These are phyloP conservation scores for Agapornis roseicollis DNA, from an alignment of 2,113 vertebrate genomes.

Conservation along the genomic window DNA sequence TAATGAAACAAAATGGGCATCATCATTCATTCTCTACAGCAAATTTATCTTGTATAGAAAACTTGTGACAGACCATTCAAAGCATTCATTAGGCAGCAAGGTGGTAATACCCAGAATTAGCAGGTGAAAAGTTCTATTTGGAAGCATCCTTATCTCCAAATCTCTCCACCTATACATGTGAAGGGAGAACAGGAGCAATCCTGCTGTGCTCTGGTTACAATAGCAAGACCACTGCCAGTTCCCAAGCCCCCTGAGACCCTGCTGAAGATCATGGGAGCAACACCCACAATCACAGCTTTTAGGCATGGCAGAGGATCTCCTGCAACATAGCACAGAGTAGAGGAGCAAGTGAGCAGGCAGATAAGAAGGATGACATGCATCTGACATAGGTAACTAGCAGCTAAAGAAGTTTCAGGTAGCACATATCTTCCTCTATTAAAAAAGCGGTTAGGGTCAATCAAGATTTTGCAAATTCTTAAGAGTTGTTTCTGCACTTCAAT, in stretches of 20 bases:
- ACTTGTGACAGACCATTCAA: constrained; percentile 34
- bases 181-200: not conserved
- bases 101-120: constrained; percentile 22
- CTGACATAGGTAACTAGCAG: not conserved
- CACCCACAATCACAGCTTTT: not conserved
- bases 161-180: not conserved
- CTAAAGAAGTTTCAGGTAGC: not conserved
- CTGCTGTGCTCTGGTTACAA: not conserved
- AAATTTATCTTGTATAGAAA: constrained; percentile 65
- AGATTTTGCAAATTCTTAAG: not conserved
- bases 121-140: not conserved
- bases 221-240: not conserved
- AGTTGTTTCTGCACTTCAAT: not conserved
- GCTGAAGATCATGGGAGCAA: not conserved
- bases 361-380: not conserved
- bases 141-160: not conserved
- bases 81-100: constrained; percentile 29
- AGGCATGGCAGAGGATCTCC: not conserved
- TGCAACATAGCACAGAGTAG: not conserved
- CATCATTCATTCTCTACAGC: constrained; percentile 68
- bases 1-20: constrained; percentile 71
- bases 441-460: not conserved
- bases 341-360: not conserved
- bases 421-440: not conserved
- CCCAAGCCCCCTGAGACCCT: not conserved